phyloP scores from a whole-genome alignment of 2,797 vertebrate species.

The Pyrocephalus nanus region DNA sequence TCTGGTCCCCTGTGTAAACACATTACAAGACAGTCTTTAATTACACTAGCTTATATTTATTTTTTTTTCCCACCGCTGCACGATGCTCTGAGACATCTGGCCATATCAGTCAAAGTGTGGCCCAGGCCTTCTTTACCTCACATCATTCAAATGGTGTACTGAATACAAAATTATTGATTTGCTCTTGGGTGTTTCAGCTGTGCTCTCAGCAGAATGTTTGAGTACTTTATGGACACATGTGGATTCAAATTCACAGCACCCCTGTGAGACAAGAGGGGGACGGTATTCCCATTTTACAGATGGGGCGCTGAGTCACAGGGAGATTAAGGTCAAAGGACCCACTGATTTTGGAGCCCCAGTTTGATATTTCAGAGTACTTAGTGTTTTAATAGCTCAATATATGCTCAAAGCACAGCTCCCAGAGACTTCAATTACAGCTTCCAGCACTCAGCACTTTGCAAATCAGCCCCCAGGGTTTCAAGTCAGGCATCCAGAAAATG shows the following conservation, averaged over 20 bases:
- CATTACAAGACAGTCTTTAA: conserved; percentile 56
- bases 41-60: not conserved
- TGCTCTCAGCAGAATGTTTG: not conserved
- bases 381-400: conserved; percentile 58
- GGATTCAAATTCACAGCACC: conserved; percentile 18
- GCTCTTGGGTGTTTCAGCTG: not conserved
- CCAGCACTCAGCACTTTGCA: conserved; percentile 65
- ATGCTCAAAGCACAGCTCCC: conserved; percentile 57
- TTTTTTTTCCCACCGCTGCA: not conserved
- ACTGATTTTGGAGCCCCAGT: conserved; percentile 26
- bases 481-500: conserved; percentile 72
- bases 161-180: conserved; percentile 41
- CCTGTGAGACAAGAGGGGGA: not conserved
- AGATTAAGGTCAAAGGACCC: conserved; percentile 57
- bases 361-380: conserved; percentile 37
- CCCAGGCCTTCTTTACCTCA: conserved; percentile 32
- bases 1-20: conserved; percentile 30
- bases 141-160: not conserved
- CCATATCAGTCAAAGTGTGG: not conserved
- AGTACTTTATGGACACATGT: not conserved
- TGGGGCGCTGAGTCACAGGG: conserved; percentile 33
- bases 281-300: conserved; percentile 34
- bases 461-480: conserved; percentile 67
- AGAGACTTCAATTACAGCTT: conserved; percentile 67
- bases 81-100: conserved; percentile 38